Percentiles rank a stretch among this genome's conserved stretches.
These are phyloP conservation scores for Craterocephalus amniculus DNA, from an alignment of 2,797 vertebrate genomes.

Conservation along the genomic window DNA sequence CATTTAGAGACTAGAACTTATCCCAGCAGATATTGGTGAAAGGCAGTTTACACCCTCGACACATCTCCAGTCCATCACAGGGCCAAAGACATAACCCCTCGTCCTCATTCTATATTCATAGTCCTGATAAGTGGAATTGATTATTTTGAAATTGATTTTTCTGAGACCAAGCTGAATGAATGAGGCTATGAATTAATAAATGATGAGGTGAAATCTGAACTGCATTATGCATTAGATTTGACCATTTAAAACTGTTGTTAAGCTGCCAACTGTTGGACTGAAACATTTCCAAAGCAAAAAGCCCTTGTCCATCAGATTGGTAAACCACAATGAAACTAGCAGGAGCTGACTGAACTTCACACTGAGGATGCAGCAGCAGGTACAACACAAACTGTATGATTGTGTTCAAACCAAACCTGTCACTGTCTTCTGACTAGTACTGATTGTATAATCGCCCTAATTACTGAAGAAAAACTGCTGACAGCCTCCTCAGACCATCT, in stretches of 20 bases:
- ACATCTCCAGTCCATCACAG: too few species aligned
- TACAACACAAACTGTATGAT: too few species aligned
- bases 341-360: too few species aligned
- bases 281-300: neutral
- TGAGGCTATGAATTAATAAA: neutral
- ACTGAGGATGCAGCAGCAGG: too few species aligned
- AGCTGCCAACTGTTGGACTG: neutral
- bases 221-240: neutral
- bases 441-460: constrained; percentile 48
- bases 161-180: neutral
- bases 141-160: neutral
- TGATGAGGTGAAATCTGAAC: neutral
- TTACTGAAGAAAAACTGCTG: constrained; percentile 44
- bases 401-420: constrained; percentile 17
- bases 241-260: neutral
- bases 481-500: constrained; percentile 29
- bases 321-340: neutral
- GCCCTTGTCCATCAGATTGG: neutral
- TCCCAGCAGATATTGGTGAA: too few species aligned
- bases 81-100: too few species aligned
- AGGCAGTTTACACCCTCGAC: too few species aligned
- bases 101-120: neutral
- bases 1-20: too few species aligned
- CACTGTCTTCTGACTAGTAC: constrained; percentile 32
- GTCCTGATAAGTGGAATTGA: neutral